A percentile compares a stretch with the other conserved stretches of the same genome.
Conservation (phyloP, 2,888 invertebrate genomes). For the Ichneumoninae sp. region DNA sequence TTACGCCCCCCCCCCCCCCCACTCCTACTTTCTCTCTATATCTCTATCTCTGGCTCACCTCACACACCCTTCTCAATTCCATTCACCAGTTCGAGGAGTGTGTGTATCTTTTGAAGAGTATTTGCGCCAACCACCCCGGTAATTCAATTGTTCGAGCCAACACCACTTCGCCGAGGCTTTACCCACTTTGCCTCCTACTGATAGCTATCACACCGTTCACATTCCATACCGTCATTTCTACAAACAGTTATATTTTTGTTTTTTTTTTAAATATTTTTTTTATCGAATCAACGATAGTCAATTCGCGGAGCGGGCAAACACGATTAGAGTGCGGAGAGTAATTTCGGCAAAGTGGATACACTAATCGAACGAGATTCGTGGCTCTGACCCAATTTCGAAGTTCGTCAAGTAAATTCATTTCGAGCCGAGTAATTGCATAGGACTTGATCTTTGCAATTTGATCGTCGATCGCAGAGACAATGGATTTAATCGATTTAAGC, state of each 20-base stretch:
- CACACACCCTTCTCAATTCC: conserved; percentile 55
- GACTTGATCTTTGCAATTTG: background rate
- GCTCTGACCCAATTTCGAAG: background rate
- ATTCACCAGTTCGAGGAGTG: conserved; percentile 64
- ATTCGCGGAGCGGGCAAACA: background rate
- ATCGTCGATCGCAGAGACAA: background rate
- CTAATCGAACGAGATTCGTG: conserved; percentile 3
- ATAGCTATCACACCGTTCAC: conserved; percentile 9
- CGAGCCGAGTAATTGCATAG: background rate
- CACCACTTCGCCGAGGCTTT: conserved; percentile 56
- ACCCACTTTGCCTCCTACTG: conserved; percentile 28
- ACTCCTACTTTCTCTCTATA: no score
- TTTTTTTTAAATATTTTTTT: background rate
- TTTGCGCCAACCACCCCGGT: conserved; percentile 60
- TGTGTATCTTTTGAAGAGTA: conserved; percentile 66
- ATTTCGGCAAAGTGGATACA: background rate
- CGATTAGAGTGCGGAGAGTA: background rate
- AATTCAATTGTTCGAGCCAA: conserved; percentile 63
- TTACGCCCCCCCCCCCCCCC: conserved; percentile 33
- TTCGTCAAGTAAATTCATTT: background rate
- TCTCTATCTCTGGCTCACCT: background rate
- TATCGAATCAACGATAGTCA: background rate
- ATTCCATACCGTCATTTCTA: conserved; percentile 7
- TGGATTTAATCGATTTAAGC: background rate
- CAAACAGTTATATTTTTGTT: conserved; percentile 7